Conservation (phyloP, 1,140 invertebrate genomes). For the Maniola jurtina region DNA sequence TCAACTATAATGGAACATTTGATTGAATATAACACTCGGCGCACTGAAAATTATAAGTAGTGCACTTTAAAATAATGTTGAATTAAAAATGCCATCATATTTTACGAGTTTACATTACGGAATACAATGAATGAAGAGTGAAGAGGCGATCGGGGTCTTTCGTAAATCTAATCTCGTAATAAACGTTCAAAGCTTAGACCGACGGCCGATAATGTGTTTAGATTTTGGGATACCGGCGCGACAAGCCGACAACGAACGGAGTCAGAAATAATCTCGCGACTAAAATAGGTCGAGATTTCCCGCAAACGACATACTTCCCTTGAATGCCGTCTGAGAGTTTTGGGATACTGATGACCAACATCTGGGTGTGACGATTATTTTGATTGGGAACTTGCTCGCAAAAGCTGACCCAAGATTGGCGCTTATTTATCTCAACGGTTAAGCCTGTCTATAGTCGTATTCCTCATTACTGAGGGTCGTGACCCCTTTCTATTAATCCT, state of each 20-base stretch:
- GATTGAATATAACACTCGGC: background rate
- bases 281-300: slow-evolving; percentile 70
- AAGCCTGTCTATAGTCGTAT: too few species aligned
- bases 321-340: slow-evolving; percentile 22
- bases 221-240: slow-evolving; percentile 61
- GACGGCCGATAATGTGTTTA: slow-evolving; percentile 59
- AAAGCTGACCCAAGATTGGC: too few species aligned
- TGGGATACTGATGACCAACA: slow-evolving; percentile 15
- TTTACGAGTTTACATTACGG: slow-evolving; percentile 10
- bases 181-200: slow-evolving; percentile 53
- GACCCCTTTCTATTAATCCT: too few species aligned
- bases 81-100: background rate
- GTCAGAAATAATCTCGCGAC: slow-evolving; percentile 68
- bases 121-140: background rate
- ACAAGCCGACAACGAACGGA: slow-evolving; percentile 35
- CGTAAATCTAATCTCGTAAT: slow-evolving; percentile 49
- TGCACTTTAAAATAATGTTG: slow-evolving; percentile 1
- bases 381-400: slow-evolving; percentile 10
- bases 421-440: too few species aligned
- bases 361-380: background rate
- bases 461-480: too few species aligned
- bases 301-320: slow-evolving; percentile 69
- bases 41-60: background rate
- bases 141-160: slow-evolving; percentile 31
- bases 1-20: slow-evolving; percentile 9